Conservation (phyloP, 1,140 invertebrate genomes). For the Drosophila persimilis region DNA sequence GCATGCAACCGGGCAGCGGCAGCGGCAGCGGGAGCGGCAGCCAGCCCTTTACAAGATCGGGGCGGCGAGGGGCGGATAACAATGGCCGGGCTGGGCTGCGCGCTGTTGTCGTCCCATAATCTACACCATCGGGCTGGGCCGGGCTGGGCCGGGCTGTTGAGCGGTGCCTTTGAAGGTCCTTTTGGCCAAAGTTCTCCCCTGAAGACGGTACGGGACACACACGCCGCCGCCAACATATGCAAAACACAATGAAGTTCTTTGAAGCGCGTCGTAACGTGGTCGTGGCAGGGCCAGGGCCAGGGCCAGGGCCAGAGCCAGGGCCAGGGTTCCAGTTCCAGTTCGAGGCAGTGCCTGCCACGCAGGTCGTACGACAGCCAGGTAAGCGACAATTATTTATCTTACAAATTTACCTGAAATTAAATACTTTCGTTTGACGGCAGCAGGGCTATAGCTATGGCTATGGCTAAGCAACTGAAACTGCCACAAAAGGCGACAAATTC, state of each 20-base stretch:
- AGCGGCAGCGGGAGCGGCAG: too few species aligned
- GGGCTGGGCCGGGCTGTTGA: constrained; percentile 16
- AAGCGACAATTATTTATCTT: constrained; percentile 81
- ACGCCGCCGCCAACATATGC: constrained; percentile 64
- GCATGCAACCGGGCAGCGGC: constrained; percentile 35
- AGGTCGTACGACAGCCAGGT: constrained; percentile 33
- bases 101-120: constrained; percentile 61
- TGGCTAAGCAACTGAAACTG: constrained; percentile 13
- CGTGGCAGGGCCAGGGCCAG: too few species aligned
- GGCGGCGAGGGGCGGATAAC: constrained; percentile 33
- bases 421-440: constrained; percentile 64
- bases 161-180: constrained; percentile 76
- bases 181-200: constrained; percentile 71
- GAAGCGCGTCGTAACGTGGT: constrained; percentile 60
- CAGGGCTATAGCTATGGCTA: too few species aligned
- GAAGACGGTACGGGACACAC: constrained; percentile 42
- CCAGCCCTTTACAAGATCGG: constrained; percentile 13
- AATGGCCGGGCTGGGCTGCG: constrained; percentile 35
- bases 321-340: too few species aligned
- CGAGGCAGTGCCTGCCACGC: too few species aligned
- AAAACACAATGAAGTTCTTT: constrained; percentile 81
- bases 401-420: constrained; percentile 82
- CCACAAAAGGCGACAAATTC: constrained; percentile 76
- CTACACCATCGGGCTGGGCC: constrained; percentile 34
- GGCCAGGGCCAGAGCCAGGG: too few species aligned